Base-by-base conservation (phyloP, 2,797 vertebrate species). In the Syncerus caffer region DNA sequence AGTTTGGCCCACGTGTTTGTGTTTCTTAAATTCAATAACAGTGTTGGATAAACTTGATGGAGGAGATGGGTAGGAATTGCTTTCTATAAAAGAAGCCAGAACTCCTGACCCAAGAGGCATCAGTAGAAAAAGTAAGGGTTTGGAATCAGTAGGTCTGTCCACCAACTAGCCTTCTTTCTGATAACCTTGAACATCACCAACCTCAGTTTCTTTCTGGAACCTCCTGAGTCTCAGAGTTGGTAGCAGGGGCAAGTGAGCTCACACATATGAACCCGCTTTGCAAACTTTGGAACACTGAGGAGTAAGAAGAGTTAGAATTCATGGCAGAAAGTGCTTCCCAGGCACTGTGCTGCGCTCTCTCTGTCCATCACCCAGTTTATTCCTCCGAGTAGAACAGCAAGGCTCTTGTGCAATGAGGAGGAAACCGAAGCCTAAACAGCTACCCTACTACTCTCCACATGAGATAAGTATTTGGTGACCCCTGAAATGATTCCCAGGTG, bases 41-140 rank as follows among this genome's bases (percentile, higher is more conserved):
- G 45, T 82, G 78, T 64, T 55, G 55, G 31, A n/a, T 94, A 34
- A 47, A 74, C 34, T 11, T 89, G 12, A 14, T 62, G 42, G 82
- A 57, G 71, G 53, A 71, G 47, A 27, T 82, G 25, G 31, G 3
- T 78, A 58, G 85, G 38, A 55, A 57, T 34, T 83, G 19, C 82
- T 95, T 96, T 86, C n/a, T 78, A 2, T 82, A 88, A 85, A 91
- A 74, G 76, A 76, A 91, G 57, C 84, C 45, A 78, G 78, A 87
- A 58, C 23, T 29, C 42, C 27, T 64, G n/a, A 50, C 5, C 57
- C 62, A 50, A 67, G 64, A 84, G 64, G 31, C 27, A 27, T 57
- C n/a, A 34, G 27, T 11, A 15, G 62, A 42, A 74, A 29, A 80
- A 47, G 17, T 21, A 31, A 50, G 45, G 31, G 25, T 71, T 62